Evolutionary conservation across 2,113 vertebrate species (phyloP), one percentile per base, ranked within the genome.

Genomic region (Osmerus mordax): DNA sequence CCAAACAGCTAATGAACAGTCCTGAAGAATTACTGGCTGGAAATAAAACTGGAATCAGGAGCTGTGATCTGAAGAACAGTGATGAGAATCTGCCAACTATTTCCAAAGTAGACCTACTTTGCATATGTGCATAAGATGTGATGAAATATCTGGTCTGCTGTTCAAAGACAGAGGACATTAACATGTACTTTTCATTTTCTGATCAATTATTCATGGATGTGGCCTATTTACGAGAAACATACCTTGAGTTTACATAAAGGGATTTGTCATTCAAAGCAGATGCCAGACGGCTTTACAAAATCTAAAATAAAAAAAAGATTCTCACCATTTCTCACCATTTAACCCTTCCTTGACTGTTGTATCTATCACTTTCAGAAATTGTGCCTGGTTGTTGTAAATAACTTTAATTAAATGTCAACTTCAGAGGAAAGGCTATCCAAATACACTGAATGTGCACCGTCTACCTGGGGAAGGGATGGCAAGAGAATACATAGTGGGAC

Each of bases 1-100:
- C 53, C 61, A 56, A 66, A 12, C 78, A 78, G 83, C 85, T 82
- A 89, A 79, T 79, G 47, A 51, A 25, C 66, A n/a, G 71, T 81
- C 70, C 72, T 29, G 74, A 70, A 75, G 78, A 83, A 84, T 61
- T 79, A 61, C 56, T 82, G n/a, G 53, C 72, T 72, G 72, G 15
- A 28, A 65, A 21, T 70, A 51, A 70, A 79, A 83, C 13, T 86
- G 52, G 32, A 66, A 75, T 70, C 66, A 51, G 65, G 21, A 47
- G 67, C 56, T 64, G 70, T 19, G 54, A 71, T 77, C 71, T 75
- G 29, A 72, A 67, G 76, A 73, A 41, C 21, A 36, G 25, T 1
- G 16, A n/a, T 70, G 14, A 73, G 51, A 71, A 74, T 67, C 67
- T 12, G 6, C 65, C 29, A 16, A 53, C 28, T 72, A 23, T 72